These are phyloP conservation scores for Laupala kohalensis DNA, from an alignment of 1,140 invertebrate genomes.

Conservation along the genomic window DNA sequence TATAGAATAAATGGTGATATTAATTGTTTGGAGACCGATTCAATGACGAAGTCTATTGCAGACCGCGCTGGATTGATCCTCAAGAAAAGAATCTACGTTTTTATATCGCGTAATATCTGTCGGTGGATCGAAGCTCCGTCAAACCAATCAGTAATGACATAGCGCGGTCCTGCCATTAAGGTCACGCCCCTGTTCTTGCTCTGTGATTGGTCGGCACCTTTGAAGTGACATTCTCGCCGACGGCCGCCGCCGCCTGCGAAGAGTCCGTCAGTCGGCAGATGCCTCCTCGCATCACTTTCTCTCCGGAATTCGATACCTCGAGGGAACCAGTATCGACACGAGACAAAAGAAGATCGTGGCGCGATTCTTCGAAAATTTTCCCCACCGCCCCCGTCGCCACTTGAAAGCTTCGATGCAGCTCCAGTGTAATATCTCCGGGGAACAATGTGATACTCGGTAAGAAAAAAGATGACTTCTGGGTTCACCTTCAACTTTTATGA, in stretches of 20 bases:
- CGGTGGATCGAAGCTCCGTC: background rate
- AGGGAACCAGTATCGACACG: background rate
- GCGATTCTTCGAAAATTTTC: background rate
- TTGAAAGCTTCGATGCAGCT: too few relatives aligned
- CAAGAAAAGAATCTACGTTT: background rate
- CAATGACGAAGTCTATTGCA: too few relatives aligned
- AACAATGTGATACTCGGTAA: too few relatives aligned
- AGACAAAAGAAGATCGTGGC: background rate
- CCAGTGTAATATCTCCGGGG: too few relatives aligned
- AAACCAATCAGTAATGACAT: background rate
- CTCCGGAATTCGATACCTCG: background rate
- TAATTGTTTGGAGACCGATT: too few relatives aligned
- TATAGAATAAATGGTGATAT: too few relatives aligned
- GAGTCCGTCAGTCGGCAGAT: too few relatives aligned
- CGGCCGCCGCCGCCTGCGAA: background rate
- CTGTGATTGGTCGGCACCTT: background rate
- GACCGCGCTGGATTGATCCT: too few relatives aligned
- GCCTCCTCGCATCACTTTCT: background rate
- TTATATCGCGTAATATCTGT: background rate
- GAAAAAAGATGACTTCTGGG: too few relatives aligned
- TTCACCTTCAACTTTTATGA: too few relatives aligned
- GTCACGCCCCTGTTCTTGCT: background rate
- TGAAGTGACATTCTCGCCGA: background rate
- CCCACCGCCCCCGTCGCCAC: too few relatives aligned
- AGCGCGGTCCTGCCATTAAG: background rate